These are phyloP conservation scores for Argya squamiceps DNA, from an alignment of 2,797 vertebrate genomes.

Conservation along the genomic window DNA sequence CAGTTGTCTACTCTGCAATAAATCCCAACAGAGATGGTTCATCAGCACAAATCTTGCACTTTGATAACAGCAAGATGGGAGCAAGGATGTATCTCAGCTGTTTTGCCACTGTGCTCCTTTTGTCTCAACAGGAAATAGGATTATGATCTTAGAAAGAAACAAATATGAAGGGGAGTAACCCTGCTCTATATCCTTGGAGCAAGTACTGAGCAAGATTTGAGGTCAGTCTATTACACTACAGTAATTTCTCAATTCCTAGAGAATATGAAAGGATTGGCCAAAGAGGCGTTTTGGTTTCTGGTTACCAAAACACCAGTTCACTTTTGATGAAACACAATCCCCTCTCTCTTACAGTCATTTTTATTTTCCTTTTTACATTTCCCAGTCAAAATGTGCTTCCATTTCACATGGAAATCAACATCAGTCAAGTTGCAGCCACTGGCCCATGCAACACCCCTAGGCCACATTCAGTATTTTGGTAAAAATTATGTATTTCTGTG, in stretches of 20 bases:
- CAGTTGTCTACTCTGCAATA: neutral
- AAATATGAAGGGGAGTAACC: neutral
- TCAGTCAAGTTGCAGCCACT: neutral
- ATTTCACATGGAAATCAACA: neutral
- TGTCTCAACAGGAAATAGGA: neutral
- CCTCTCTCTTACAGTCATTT: neutral
- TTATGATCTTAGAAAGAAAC: neutral
- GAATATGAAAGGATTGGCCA: neutral
- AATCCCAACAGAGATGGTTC: neutral
- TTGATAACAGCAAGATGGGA: neutral
- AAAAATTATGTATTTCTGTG: neutral
- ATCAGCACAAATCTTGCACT: neutral
- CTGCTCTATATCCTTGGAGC: neutral
- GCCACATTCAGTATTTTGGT: neutral
- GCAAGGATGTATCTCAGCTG: neutral
- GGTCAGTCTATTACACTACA: neutral
- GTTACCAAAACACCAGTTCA: neutral
- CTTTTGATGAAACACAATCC: neutral
- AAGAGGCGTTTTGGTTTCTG: neutral
- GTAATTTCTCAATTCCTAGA: neutral
- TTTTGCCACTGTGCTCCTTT: neutral
- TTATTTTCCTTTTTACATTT: neutral
- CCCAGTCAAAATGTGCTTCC: neutral
- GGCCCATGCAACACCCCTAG: neutral
- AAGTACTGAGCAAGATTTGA: neutral